Evolutionary conservation across 2,888 invertebrate species (phyloP).

Genomic region (Myopa tessellatipennis): DNA sequence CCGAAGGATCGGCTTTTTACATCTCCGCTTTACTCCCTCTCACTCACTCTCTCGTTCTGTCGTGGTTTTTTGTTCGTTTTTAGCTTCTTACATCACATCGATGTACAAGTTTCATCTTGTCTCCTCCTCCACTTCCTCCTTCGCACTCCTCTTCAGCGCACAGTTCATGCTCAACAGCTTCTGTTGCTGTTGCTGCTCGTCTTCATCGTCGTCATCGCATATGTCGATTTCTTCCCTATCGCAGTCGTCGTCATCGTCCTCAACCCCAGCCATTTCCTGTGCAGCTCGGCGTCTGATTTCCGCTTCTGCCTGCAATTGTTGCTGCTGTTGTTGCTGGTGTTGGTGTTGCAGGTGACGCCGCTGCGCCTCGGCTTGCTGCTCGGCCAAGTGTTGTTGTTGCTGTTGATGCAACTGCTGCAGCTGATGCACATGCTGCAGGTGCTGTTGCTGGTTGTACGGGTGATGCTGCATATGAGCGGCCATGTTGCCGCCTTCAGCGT

Average conservation of each 20-base stretch:
- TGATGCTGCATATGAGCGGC: constrained; percentile 56
- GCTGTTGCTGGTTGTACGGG: constrained; percentile 62
- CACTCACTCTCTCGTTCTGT: not conserved
- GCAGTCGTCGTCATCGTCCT: constrained; percentile 53
- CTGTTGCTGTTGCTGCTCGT: constrained; percentile 42
- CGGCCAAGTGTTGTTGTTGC: constrained; percentile 51
- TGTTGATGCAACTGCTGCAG: constrained; percentile 57
- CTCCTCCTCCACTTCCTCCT: constrained; percentile 45
- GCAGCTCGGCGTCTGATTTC: constrained; percentile 51
- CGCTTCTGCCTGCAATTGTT: constrained; percentile 46
- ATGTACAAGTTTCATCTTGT: constrained; percentile 65
- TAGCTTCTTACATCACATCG: constrained; percentile 57
- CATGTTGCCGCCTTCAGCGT: constrained; percentile 33
- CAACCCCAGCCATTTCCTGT: constrained; percentile 43
- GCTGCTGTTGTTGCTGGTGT: constrained; percentile 51
- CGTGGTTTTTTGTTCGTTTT: not conserved
- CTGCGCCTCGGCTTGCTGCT: constrained; percentile 52
- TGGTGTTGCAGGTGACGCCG: constrained; percentile 52
- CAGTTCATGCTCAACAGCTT: constrained; percentile 39
- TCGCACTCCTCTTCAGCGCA: constrained; percentile 47
- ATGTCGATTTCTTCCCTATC: constrained; percentile 60
- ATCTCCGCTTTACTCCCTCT: not conserved
- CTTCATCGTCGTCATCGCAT: constrained; percentile 61
- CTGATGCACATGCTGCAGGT: constrained; percentile 60
- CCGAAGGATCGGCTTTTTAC: not conserved